phyloP scores from a whole-genome alignment of 30 jellyfish, hydroid and myxozoan genomes.

The Calvadosia cruxmelitensis region DNA sequence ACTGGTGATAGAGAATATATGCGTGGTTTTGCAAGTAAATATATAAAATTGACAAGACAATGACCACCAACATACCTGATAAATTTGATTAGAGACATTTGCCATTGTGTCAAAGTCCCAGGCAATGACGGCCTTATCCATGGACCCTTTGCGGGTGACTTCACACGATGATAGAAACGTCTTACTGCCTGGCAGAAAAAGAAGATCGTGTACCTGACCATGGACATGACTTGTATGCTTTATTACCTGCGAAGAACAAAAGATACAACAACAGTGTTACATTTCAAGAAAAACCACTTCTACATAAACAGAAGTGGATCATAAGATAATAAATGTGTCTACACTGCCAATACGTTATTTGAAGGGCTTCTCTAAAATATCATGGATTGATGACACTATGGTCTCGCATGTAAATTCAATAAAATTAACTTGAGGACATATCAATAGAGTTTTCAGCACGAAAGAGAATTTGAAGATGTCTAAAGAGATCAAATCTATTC shows the following conservation, averaged over 20 bases:
- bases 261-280: neutral
- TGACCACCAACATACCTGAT: slow-evolving; percentile 41
- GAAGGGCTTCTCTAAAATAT: too few relatives aligned
- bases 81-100: slow-evolving; percentile 60
- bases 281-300: neutral
- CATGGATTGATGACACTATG: too few relatives aligned
- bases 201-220: slow-evolving; percentile 83
- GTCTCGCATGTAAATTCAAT: too few relatives aligned
- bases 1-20: neutral
- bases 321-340: too few relatives aligned
- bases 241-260: slow-evolving; percentile 20
- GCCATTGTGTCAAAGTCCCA: slow-evolving; percentile 85
- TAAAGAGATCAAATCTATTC: too few relatives aligned
- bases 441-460: too few relatives aligned
- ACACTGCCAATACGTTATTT: too few relatives aligned
- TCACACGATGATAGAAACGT: slow-evolving; percentile 70
- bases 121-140: slow-evolving; percentile 78
- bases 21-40: neutral
- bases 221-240: slow-evolving; percentile 38
- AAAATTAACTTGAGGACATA: neutral
- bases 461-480: too few relatives aligned
- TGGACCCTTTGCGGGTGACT: slow-evolving; percentile 39
- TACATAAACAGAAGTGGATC: too few relatives aligned
- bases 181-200: slow-evolving; percentile 60
- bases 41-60: neutral